A percentile compares a stretch with the other conserved stretches of the same genome.
Evolutionary conservation across 1,140 invertebrate species (phyloP).

Genomic region (Gyrodactylus bullatarudis): DNA sequence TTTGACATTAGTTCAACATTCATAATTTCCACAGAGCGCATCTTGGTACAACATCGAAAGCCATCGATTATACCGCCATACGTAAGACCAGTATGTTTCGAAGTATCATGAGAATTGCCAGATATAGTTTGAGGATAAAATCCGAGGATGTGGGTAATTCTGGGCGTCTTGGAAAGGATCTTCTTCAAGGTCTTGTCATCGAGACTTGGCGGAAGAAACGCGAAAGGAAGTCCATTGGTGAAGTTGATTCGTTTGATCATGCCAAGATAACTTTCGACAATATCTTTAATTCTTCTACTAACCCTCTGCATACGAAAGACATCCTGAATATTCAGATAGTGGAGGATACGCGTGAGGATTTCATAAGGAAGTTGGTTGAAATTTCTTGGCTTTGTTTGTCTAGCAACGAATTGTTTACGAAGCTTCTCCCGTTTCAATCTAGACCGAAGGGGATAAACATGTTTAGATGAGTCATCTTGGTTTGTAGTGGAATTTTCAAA

Average conservation of each 20-base stretch:
- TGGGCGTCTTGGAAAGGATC: not conserved
- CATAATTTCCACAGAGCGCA: conserved; percentile 6
- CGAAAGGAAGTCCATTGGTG: conserved; percentile 2
- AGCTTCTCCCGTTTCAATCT: not conserved
- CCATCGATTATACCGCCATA: conserved; percentile 1
- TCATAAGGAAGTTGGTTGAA: not conserved
- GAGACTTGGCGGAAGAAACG: conserved; percentile 1
- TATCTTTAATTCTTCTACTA: not conserved
- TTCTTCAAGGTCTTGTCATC: not conserved
- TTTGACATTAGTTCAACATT: conserved; percentile 3
- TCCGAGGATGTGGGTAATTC: conserved; percentile 6
- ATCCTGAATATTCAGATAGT: conserved; percentile 3
- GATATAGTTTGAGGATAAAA: conserved; percentile 5
- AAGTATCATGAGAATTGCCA: not conserved
- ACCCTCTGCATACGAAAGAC: conserved; percentile 3
- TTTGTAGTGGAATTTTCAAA: no score
- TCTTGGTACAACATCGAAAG: not conserved
- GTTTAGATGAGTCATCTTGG: not conserved
- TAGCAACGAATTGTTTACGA: not conserved
- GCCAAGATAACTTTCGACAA: not conserved
- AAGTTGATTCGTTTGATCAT: conserved; percentile 7
- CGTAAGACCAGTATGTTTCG: not conserved
- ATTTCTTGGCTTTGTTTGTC: not conserved
- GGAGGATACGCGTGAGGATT: not conserved
- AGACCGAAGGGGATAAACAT: conserved; percentile 1